Evolutionary conservation across 2,888 invertebrate species (phyloP).

Genomic region (Kryphioiulus occultus): DNA sequence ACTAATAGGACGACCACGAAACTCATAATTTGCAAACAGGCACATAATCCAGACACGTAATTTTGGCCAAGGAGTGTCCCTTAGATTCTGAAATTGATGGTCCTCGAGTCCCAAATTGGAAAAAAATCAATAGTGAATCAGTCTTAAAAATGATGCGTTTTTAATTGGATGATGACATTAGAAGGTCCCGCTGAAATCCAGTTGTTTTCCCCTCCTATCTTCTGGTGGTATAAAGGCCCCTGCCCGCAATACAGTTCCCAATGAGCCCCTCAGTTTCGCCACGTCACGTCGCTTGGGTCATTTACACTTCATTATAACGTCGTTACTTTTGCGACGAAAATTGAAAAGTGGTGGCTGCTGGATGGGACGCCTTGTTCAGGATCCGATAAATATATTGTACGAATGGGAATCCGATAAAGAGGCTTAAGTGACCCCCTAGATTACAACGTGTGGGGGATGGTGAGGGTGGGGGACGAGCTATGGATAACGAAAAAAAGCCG

Average conservation of each 20-base stretch:
- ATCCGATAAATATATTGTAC: constrained; percentile 6
- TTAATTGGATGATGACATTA: neutral
- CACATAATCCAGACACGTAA: no score
- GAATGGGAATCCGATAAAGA: constrained; percentile 3
- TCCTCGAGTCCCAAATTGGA: neutral
- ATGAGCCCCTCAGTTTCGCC: no score
- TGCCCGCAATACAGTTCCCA: no score
- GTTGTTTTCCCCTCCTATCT: no score
- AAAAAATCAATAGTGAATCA: neutral
- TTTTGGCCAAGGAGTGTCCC: neutral
- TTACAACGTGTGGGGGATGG: neutral
- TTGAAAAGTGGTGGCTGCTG: neutral
- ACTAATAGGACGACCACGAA: neutral
- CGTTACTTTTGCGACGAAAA: neutral
- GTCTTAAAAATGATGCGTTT: neutral
- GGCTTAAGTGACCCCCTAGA: constrained; percentile 7
- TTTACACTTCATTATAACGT: constrained; percentile 25
- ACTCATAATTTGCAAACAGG: no score
- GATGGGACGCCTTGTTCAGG: neutral
- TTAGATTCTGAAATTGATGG: neutral
- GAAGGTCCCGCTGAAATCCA: neutral
- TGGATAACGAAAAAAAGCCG: neutral
- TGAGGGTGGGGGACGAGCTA: no score
- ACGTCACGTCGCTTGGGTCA: neutral
- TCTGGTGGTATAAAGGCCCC: no score